Evolutionary conservation across 2,797 vertebrate genomes (phyloP).

Genomic region (Enteromius thamalakanensis): DNA sequence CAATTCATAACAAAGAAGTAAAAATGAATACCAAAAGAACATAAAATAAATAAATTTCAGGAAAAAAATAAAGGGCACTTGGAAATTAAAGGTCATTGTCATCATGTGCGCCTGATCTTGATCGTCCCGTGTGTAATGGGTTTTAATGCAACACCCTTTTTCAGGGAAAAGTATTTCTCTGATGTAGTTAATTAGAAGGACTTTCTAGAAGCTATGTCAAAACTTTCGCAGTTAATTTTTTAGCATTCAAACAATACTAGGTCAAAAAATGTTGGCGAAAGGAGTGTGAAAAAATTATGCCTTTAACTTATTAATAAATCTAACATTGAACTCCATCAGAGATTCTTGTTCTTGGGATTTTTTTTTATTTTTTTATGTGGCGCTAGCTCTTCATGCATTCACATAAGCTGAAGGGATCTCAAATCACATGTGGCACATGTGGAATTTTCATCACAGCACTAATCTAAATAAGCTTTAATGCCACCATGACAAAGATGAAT

Average conservation of each 20-base stretch:
- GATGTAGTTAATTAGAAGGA: background rate
- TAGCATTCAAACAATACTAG: background rate
- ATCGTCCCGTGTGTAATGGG: background rate
- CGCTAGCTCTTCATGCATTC: background rate
- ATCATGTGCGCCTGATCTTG: background rate
- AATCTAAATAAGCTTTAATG: conserved; percentile 68
- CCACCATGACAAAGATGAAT: conserved; percentile 72
- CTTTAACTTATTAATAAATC: background rate
- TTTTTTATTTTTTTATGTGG: background rate
- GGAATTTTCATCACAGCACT: conserved; percentile 73
- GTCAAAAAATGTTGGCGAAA: background rate
- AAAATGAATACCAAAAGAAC: background rate
- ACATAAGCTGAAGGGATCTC: background rate
- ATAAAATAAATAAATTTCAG: conserved; percentile 1
- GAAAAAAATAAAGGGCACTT: conserved; percentile 1
- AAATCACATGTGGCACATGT: conserved; percentile 70
- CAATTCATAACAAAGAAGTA: conserved; percentile 52
- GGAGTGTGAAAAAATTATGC: background rate
- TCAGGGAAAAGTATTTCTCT: background rate
- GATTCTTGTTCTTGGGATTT: background rate
- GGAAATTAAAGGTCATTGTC: background rate
- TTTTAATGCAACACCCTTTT: background rate
- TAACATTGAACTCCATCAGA: background rate
- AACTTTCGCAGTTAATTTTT: background rate
- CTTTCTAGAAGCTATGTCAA: background rate